These are phyloP conservation scores for Tupiocoris notatus DNA, from an alignment of 2,888 invertebrate genomes.

Conservation along the genomic window DNA sequence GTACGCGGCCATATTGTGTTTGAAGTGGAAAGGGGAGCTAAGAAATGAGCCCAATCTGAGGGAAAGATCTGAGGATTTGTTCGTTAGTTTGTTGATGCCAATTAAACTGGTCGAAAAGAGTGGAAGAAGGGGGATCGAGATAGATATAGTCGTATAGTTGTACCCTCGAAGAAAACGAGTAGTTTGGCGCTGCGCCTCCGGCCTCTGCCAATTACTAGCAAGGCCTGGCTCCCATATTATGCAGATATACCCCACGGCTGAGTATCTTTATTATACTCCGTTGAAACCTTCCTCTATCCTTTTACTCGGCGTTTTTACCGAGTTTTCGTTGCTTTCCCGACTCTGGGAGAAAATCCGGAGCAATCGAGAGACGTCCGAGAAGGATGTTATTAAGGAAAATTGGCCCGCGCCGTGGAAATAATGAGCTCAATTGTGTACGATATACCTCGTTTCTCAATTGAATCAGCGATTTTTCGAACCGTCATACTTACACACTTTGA, in stretches of 20 bases:
- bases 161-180: neutral
- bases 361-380: no score
- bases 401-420: neutral
- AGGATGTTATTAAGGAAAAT: neutral
- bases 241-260: conserved; percentile 21
- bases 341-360: neutral
- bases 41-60: conserved; percentile 4
- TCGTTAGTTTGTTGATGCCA: conserved; percentile 21
- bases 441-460: no score
- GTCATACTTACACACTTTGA: no score
- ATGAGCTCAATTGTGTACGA: no score
- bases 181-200: neutral
- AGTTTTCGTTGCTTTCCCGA: neutral
- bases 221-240: conserved; percentile 15
- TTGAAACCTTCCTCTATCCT: neutral
- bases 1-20: neutral
- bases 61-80: conserved; percentile 15
- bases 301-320: neutral
- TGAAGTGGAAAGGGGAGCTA: neutral
- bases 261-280: neutral
- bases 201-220: neutral
- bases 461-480: no score
- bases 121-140: neutral
- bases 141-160: neutral
- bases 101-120: conserved; percentile 5